Base-by-base conservation (phyloP, 2,888 invertebrate species). In the Eupithecia subumbrata region DNA sequence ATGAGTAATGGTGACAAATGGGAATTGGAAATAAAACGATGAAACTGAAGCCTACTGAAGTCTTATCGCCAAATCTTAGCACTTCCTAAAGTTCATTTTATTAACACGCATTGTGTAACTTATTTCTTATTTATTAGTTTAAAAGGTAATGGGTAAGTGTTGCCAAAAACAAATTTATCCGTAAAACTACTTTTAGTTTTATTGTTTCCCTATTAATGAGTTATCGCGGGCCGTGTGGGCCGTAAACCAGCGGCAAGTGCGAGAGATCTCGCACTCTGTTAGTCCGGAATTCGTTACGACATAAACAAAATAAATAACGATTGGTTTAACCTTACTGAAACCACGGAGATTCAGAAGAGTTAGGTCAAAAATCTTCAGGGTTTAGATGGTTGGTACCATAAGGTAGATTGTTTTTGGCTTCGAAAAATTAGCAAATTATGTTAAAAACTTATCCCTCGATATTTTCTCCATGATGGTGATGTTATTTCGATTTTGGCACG, bases 181-280 rank as follows among this genome's bases (percentile, higher is more conserved):
- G 68, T 30, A 34, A 34, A 34, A 64, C 64, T 64, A 68, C 60
- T 64, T 75, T 72, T 69, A 72, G 63, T 48, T 75, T 75, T 69
- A 72, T 30, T 64, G 43, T 45, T 72, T 72, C 64, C 43, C 45
- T 71, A 71, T 71, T 74, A 74, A 71, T 74, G 74, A 74, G 37
- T 74, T 60, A 71, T 56, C 22, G 67, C 18, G 30, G 9, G 34
- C 37, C 66, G 66, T 34, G 18, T 34, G 64, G 56, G 56, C 22
- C 43, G 67, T 74, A 74, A 74, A 60, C 67, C 52, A 5, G n/a
- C 40, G 66, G n/a, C 22, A 68, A 68, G 40, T 68, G 68, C 25
- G 25, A 25, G 14, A 22, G 12, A 43, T 68, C 43, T 68, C 25
- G 40, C 43, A 68, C 40, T n/a, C 68, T 25, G 68, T 60, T 22